Base-by-base conservation (phyloP, 2,888 invertebrate genomes). In the Alloplasta piceator region DNA sequence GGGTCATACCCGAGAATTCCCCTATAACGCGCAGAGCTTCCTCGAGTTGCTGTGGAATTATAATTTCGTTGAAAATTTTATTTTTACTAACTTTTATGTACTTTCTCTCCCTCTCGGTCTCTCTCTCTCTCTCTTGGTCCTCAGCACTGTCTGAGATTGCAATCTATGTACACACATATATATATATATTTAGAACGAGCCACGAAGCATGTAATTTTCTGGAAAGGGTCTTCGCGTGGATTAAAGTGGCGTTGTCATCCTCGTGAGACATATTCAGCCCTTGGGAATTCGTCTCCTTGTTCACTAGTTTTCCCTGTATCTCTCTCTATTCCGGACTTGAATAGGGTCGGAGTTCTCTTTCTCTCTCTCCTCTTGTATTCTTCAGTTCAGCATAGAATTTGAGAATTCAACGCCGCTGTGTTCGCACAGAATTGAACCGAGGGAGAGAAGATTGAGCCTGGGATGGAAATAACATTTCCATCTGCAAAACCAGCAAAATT, bases 141-240 rank as follows among this genome's bases (percentile, higher is more conserved):
- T n/a, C 48, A 39, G 39, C n/a, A 14, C 6, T 46, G 60, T n/a
- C 36, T 60, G 10, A 7, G 6, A 26, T 50, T 50, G 50, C 52
- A 68, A 63, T 39, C 39, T 73, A 56, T 63, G 56, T 67, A 61
- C 61, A 50, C 41, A 61, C 7, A 9, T 61, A 43, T 2, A 6
- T 7, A 6, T 63, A 1, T 9, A 1, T 41, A 68, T 63, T 73
- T 63, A 67, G 63, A 63, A 39, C 39, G 68, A 64, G 63, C 79
- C 68, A 64, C 58, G 9, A 36, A 70, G 43, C 68, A 70, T 74
- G 58, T 74, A 73, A 79, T 79, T 74, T 70, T 73, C 63, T 36
- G 67, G 56, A 73, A 72, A 78, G 55, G 61, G 78, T 68, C 39
- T 39, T 48, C 26, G 63, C n/a, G 61, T 63, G 68, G 68, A 68